Base-by-base conservation (phyloP, 1,140 invertebrate species). In the Ditylenchus dipsaci region DNA sequence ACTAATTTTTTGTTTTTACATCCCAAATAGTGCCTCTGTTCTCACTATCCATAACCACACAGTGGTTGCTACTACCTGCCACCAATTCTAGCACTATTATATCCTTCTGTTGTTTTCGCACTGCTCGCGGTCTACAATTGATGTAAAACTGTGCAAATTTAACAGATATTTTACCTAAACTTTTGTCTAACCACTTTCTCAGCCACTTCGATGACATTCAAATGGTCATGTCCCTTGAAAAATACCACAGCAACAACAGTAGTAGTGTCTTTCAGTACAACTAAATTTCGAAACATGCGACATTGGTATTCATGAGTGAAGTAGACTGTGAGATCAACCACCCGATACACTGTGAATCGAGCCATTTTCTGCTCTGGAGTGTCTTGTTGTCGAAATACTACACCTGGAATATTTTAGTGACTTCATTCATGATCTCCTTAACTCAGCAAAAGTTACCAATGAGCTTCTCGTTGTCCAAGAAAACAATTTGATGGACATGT, bases 21-120 rank as follows among this genome's bases (percentile, higher is more conserved):
- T 88, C 87, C 92, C 91, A 42, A 95, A 90, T 0, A 95, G 88
- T 0, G 90, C 93, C 26, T 95, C 87, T 86, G 90, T 89, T 62
- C 90, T 88, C 0, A 89, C 77, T 64, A 85, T 86, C 80, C 86
- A 84, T 11, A 79, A 85, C 82, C 85, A 85, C 26, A 81, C 79
- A 8, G 78, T 21, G 86, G 76, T 73, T 72, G 19, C 57, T 85
- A 84, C 90, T 91, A 0, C 90, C 90, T 8, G 90, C 88, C 3
- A 91, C 88, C 38, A 92, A 81, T 1, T 86, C 84, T 49, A 86
- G 80, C 8, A 90, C 87, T 82, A 90, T 89, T 86, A 89, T 76
- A 68, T 80, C 85, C 87, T 88, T 85, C 88, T 84, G 86, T 79
- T 88, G 87, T 84, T 85, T 91, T 19, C 93, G 83, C 43, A 90